A percentile compares a stretch with the other conserved stretches of the same genome.
phyloP scores from a whole-genome alignment of 2,113 vertebrate genomes.

The Otolemur garnettii region DNA sequence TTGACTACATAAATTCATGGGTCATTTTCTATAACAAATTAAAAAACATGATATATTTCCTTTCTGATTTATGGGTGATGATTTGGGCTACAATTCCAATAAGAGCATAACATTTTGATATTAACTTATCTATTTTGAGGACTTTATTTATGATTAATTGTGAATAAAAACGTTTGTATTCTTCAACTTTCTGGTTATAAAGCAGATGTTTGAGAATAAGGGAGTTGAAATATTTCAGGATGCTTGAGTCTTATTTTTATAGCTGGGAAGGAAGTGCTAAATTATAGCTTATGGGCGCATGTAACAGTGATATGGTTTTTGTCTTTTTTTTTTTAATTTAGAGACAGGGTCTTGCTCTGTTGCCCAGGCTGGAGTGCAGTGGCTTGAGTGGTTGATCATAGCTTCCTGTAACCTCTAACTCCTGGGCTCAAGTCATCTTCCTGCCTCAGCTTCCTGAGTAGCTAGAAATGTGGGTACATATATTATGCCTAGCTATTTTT shows the following conservation, averaged over 20 bases:
- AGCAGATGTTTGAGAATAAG: background rate
- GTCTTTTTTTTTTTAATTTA: too few relatives aligned
- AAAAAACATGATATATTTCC: background rate
- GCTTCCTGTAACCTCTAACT: too few relatives aligned
- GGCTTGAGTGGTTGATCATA: too few relatives aligned
- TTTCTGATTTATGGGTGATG: background rate
- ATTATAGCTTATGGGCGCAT: background rate
- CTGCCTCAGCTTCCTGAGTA: too few relatives aligned
- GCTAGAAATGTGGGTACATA: too few relatives aligned
- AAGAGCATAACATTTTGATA: background rate
- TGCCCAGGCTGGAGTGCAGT: too few relatives aligned
- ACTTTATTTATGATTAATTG: conserved; percentile 12
- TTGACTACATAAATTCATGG: background rate
- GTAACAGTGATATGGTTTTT: background rate
- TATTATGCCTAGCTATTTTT: too few relatives aligned
- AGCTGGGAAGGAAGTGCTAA: background rate
- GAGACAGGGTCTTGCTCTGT: too few relatives aligned
- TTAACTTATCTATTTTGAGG: background rate
- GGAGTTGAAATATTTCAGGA: background rate
- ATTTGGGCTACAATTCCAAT: conserved; percentile 6
- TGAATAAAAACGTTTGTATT: background rate
- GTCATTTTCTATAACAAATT: background rate
- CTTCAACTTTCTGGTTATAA: background rate
- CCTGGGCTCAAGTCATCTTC: too few relatives aligned
- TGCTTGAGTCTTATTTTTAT: background rate